Evolutionary conservation across 2,113 vertebrate genomes (phyloP), one percentile per base, ranked within the genome.

Genomic region (Sylvietta virens): DNA sequence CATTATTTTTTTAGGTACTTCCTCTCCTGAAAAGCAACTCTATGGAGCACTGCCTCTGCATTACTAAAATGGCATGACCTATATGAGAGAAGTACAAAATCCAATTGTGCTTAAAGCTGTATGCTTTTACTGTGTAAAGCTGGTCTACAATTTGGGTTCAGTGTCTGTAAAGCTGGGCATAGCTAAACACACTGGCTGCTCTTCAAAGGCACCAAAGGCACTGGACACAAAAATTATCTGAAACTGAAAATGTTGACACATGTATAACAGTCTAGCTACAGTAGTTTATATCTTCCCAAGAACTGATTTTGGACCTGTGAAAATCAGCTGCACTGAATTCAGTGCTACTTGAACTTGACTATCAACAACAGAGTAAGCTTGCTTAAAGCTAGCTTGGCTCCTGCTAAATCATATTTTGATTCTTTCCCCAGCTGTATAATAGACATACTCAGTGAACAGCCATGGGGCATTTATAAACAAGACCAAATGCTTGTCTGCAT

Each of bases 21-120:
- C 90, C 90, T 86, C 62, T 91, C 79, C 53, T 91, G 77, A 93
- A 95, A 78, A 92, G 62, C 64, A 71, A 42, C 37, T 80, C 20
- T 67, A 7, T 21, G 50, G 48, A 70, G n/a, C 57, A 30, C 51
- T 62, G 61, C 42, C 51, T 33, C 37, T 88, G 47, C 77, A 18
- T 91, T 90, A 73, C 50, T 90, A 53, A 84, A 93, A 79, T 37
- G 42, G n/a, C 13, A 56, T 40, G 44, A 64, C 44, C 76, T 23
- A 42, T 16, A 4, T 57, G 66, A 66, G n/a, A 45, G 47, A 62
- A 42, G 22, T 13, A 17, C 31, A 65, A 81, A 60, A 31, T 35
- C 82, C 54, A 33, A 60, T 39, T 86, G 42, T 77, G 61, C 67
- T 58, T 74, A 69, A 88, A 92, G 33, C 40, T 30, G 42, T 19